Percentiles rank a stretch among this genome's conserved stretches.
These are phyloP conservation scores for Chrysemys picta DNA, from an alignment of 2,113 vertebrate genomes.

Conservation along the genomic window DNA sequence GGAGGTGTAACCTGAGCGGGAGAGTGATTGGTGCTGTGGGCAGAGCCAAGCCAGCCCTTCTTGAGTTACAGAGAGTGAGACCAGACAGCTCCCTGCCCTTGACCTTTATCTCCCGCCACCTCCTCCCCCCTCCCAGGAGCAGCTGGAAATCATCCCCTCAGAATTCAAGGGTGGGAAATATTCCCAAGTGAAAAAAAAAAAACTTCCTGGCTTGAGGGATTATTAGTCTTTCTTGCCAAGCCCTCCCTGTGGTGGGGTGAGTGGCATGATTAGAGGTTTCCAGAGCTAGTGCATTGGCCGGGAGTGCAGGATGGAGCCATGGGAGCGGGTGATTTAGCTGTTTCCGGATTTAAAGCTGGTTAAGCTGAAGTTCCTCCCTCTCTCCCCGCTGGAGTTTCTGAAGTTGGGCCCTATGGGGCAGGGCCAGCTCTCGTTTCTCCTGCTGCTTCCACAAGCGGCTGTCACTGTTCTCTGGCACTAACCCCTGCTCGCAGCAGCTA, in stretches of 20 bases:
- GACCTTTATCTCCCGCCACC: background rate
- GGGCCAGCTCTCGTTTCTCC: constrained; percentile 31
- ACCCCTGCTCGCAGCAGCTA: constrained; percentile 39
- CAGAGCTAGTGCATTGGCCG: background rate
- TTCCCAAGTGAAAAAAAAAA: background rate
- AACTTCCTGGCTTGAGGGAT: background rate
- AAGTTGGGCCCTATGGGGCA: constrained; percentile 4
- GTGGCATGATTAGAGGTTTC: background rate
- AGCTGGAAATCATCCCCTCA: background rate
- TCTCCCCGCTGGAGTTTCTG: constrained; percentile 19
- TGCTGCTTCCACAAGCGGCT: constrained; percentile 42
- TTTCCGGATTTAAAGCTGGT: constrained; percentile 18
- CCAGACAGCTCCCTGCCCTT: background rate
- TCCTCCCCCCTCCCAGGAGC: background rate
- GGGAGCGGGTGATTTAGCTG: background rate
- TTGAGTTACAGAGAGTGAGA: constrained; percentile 17
- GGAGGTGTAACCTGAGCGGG: background rate
- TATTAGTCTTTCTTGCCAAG: background rate
- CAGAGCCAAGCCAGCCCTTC: constrained; percentile 11
- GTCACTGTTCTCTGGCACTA: constrained; percentile 49
- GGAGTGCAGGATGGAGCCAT: constrained; percentile 3
- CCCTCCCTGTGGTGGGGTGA: background rate
- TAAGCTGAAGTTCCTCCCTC: constrained; percentile 29
- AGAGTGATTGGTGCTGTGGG: background rate
- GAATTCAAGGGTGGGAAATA: constrained; percentile 18